Evolutionary conservation across 2,888 invertebrate species (phyloP), one percentile per base, ranked within the genome.

Genomic region (Notodonta ziczac): DNA sequence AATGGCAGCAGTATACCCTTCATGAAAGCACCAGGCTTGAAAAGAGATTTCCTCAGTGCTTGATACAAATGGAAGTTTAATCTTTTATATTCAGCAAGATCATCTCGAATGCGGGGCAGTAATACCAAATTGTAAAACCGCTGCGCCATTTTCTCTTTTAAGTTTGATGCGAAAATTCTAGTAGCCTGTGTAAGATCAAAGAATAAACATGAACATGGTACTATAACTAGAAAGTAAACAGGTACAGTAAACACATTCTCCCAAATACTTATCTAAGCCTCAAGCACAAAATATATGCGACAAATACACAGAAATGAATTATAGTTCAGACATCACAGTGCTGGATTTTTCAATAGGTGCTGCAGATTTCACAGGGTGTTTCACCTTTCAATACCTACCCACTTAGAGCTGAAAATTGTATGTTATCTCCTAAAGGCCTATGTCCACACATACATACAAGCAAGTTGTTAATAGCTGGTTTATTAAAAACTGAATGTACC

Each of bases 1-100:
- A 97, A 87, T 0, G 97, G 97, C 62, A 97, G 81, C 56, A 97
- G 86, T 71, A 97, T 95, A 53, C 96, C 99, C 93, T 99, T 99
- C 97, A 99, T 99, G 80, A 99, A 99, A 52, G 98, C 99, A 32
- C 97, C 98, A 52, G 99, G 99, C 86, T 99, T 99, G 88, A 98
- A 99, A 0, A 99, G 94, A 0, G 99, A 95, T 89, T 99, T 99
- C 67, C 96, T 95, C 56, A 99, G 85, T 0, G 99, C 98, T 81
- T 98, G 98, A 87, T 99, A 99, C 40, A 99, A 93, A 89, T 99
- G 99, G 85, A 98, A 98, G 90, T 99, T 99, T 2, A 99, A 93
- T 81, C 97, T 95, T 88, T 99, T 99, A 85, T 97, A 99, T 89
- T 99, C 99, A 8, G 96, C 96, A 59, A 99, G 96, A 86, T 99